A percentile compares a stretch with the other conserved stretches of the same genome.
Evolutionary conservation across 2,797 vertebrate genomes (phyloP).

Genomic region (Vespertilio murinus): DNA sequence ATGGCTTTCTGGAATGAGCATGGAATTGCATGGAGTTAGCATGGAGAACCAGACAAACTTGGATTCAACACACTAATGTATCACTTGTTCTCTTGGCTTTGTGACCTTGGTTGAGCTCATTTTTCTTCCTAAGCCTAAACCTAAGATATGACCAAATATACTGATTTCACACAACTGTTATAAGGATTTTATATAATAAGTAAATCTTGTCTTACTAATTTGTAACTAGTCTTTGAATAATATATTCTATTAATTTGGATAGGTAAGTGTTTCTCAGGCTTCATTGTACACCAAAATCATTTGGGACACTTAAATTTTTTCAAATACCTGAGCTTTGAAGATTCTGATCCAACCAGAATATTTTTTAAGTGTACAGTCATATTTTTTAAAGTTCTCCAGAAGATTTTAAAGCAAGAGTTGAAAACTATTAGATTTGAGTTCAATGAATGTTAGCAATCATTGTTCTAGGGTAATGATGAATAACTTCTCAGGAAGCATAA

Average conservation of each 20-base stretch:
- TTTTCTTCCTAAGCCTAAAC: neutral
- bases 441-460: neutral
- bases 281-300: neutral
- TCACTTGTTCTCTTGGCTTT: neutral
- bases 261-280: neutral
- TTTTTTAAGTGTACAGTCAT: neutral
- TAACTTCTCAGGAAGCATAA: neutral
- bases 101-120: neutral
- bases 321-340: neutral
- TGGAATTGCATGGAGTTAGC: neutral
- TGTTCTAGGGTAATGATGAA: neutral
- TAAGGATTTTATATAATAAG: neutral
- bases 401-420: neutral
- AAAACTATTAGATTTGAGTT: neutral
- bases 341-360: neutral
- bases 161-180: neutral
- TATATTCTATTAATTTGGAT: neutral
- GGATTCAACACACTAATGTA: neutral
- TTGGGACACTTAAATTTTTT: neutral
- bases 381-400: neutral
- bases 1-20: neutral
- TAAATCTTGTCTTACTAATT: neutral
- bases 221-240: neutral
- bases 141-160: neutral
- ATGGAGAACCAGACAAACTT: neutral